Evolutionary conservation across 2,113 vertebrate species (phyloP).

Genomic region (Salvelinus namaycush): DNA sequence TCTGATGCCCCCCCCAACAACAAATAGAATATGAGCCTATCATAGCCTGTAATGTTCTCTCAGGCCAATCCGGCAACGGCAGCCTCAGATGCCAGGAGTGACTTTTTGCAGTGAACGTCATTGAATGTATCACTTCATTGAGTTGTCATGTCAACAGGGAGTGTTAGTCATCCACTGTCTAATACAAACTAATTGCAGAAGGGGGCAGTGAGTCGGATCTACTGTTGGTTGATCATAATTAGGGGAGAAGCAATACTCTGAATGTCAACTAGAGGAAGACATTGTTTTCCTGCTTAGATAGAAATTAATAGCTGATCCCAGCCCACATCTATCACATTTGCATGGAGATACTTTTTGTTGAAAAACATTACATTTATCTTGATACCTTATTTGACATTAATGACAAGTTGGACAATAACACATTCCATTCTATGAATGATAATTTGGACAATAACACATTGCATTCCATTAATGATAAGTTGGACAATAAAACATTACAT

Average conservation of each 20-base stretch:
- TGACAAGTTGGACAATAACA: too few relatives aligned
- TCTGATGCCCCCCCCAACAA: neutral
- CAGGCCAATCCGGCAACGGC: neutral
- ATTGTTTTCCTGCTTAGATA: conserved; percentile 29
- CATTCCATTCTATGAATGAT: too few relatives aligned
- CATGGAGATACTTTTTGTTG: too few relatives aligned
- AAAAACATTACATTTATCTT: too few relatives aligned
- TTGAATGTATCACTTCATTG: conserved; percentile 51
- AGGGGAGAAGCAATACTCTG: conserved; percentile 27
- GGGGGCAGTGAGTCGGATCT: conserved; percentile 34
- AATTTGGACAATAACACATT: too few relatives aligned
- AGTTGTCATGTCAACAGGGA: conserved; percentile 38
- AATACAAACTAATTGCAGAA: conserved; percentile 58
- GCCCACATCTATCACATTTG: neutral
- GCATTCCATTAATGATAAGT: too few relatives aligned
- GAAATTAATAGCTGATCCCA: conserved; percentile 37
- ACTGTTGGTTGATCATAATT: conserved; percentile 41
- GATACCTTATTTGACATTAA: too few relatives aligned
- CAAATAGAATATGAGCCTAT: neutral
- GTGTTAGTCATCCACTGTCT: conserved; percentile 51
- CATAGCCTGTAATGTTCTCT: neutral
- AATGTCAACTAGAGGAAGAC: conserved; percentile 42
- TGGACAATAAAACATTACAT: too few relatives aligned
- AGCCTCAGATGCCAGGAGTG: neutral
- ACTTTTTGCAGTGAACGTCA: conserved; percentile 16